Evolutionary conservation across 2,888 invertebrate genomes (phyloP).

Genomic region (Seira ritae): DNA sequence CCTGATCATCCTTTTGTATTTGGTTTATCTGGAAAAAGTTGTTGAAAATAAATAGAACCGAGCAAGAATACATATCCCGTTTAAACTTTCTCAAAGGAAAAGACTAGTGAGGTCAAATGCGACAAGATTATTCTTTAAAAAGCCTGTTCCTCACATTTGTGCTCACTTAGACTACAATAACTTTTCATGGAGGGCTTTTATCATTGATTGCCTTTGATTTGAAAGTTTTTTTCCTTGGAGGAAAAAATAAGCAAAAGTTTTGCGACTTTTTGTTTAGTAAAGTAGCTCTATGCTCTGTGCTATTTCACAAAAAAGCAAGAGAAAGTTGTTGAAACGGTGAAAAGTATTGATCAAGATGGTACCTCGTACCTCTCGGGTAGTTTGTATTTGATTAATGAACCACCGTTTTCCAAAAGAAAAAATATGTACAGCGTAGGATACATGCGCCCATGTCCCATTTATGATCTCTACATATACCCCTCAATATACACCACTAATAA

Average conservation of each 20-base stretch:
- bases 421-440: conserved; percentile 2
- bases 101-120: conserved; percentile 1
- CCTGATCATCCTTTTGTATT: conserved; percentile 71
- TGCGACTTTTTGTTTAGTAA: not conserved
- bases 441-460: not conserved
- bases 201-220: conserved; percentile 15
- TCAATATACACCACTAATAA: too few relatives aligned
- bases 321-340: conserved; percentile 3
- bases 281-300: not conserved
- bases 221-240: not conserved
- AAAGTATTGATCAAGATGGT: not conserved
- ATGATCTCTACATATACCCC: not conserved
- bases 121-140: conserved; percentile 11
- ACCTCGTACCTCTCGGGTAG: not conserved
- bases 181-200: conserved; percentile 15
- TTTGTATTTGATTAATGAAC: conserved; percentile 28
- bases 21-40: conserved; percentile 67
- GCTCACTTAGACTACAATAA: conserved; percentile 21
- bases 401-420: conserved; percentile 23
- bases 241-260: not conserved
- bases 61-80: not conserved
- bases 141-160: not conserved
- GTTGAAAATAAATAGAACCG: conserved; percentile 20
- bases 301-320: not conserved
- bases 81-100: conserved; percentile 8